A percentile compares a stretch with the other conserved stretches of the same genome.
phyloP scores from a whole-genome alignment of 2,113 vertebrate genomes.

The Tetraodon nigroviridis region DNA sequence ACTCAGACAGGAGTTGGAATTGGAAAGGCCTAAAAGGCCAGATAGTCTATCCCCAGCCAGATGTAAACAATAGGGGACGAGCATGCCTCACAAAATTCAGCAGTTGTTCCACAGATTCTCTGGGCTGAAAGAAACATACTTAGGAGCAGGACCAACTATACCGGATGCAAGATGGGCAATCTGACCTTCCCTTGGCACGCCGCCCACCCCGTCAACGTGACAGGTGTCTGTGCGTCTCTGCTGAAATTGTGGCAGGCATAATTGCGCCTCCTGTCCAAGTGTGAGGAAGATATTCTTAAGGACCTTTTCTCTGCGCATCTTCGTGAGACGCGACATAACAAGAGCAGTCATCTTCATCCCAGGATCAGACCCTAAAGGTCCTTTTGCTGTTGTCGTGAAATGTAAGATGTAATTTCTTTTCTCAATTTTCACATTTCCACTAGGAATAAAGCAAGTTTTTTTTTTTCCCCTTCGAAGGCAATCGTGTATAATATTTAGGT shows the following conservation, averaged over 20 bases:
- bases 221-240: conserved; percentile 66
- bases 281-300: conserved; percentile 73
- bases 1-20: too few species aligned
- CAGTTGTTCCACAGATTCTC: conserved; percentile 58
- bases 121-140: conserved; percentile 59
- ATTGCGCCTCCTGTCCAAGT: conserved; percentile 75
- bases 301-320: conserved; percentile 74
- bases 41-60: too few species aligned
- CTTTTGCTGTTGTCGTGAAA: conserved; percentile 59
- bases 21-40: too few species aligned
- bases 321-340: conserved; percentile 66
- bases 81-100: conserved; percentile 49
- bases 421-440: conserved; percentile 66
- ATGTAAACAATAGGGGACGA: too few species aligned
- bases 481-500: conserved; percentile 2
- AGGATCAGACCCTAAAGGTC: conserved; percentile 70
- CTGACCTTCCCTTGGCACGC: conserved; percentile 76
- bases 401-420: conserved; percentile 74
- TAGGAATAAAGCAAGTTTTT: conserved; percentile 59
- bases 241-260: conserved; percentile 70
- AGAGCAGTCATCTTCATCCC: conserved; percentile 66
- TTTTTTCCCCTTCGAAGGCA: conserved; percentile 30
- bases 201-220: conserved; percentile 74
- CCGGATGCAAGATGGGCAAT: conserved; percentile 74
- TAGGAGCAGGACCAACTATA: conserved; percentile 67